Conservation (phyloP, 2,888 invertebrate species). For the Cybosia mesomella region DNA sequence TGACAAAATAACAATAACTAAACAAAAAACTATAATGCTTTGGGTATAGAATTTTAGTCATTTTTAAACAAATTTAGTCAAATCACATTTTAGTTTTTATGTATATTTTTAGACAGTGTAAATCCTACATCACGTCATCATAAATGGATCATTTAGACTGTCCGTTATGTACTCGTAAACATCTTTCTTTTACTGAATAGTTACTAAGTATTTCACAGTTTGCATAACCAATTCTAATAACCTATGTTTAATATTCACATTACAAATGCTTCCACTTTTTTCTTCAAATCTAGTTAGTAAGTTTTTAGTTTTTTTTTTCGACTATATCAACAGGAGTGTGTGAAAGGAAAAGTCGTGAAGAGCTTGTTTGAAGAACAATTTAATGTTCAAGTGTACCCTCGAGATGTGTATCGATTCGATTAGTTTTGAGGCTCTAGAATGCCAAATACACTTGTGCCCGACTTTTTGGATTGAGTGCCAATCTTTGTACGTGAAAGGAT, state of each 20-base stretch:
- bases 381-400: constrained; percentile 56
- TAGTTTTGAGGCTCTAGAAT: constrained; percentile 28
- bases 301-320: constrained; percentile 66
- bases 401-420: constrained; percentile 33
- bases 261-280: constrained; percentile 61
- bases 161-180: constrained; percentile 55
- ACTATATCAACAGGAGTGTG: constrained; percentile 64
- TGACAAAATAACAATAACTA: background rate
- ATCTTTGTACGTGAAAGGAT: constrained; percentile 34
- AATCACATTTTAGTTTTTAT: background rate
- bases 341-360: constrained; percentile 67
- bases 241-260: constrained; percentile 63
- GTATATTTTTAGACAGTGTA: background rate
- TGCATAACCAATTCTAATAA: constrained; percentile 66
- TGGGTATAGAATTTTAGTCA: background rate
- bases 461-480: constrained; percentile 41
- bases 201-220: constrained; percentile 68
- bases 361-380: constrained; percentile 55
- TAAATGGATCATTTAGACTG: constrained; percentile 56
- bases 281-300: constrained; percentile 57
- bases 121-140: constrained; percentile 23
- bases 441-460: constrained; percentile 20
- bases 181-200: constrained; percentile 58
- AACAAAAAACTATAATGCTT: background rate
- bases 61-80: background rate